Evolutionary conservation across 1,140 invertebrate genomes (phyloP).

Genomic region (Geopemphigus sp.): DNA sequence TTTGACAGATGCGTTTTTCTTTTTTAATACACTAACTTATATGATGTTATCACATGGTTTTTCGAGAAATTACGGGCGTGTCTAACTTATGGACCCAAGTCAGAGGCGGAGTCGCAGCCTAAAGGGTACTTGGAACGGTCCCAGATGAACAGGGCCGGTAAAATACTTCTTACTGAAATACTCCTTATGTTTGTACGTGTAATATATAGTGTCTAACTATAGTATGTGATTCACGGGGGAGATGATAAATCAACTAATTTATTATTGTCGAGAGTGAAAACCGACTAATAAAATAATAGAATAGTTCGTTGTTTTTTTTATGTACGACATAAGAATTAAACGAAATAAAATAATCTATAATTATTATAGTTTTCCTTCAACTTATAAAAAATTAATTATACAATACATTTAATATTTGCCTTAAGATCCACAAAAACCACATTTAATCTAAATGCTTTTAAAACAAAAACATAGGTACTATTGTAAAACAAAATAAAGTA

Average conservation of each 20-base stretch:
- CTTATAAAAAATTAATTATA: too few relatives aligned
- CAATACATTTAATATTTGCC: too few relatives aligned
- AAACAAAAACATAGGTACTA: too few relatives aligned
- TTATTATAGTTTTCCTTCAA: too few relatives aligned
- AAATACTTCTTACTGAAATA: slow-evolving; percentile 2
- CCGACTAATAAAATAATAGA: background rate
- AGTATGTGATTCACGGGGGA: background rate
- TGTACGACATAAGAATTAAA: too few relatives aligned
- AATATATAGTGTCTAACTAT: background rate
- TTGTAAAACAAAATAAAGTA: too few relatives aligned
- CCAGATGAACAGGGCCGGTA: slow-evolving; percentile 16
- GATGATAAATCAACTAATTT: slow-evolving; percentile 11
- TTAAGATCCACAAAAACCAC: too few relatives aligned
- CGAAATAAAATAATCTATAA: too few relatives aligned
- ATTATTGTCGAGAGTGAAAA: background rate
- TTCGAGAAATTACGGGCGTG: slow-evolving; percentile 7
- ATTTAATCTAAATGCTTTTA: too few relatives aligned
- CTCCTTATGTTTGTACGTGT: background rate
- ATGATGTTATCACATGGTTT: slow-evolving; percentile 10
- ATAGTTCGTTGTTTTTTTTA: too few relatives aligned
- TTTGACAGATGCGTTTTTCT: background rate
- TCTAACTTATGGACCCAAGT: background rate
- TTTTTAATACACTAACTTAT: slow-evolving; percentile 8
- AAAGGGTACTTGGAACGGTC: slow-evolving; percentile 3
- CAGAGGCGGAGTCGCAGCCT: slow-evolving; percentile 12